These are phyloP conservation scores for Nyleta sp. DNA, from an alignment of 2,888 invertebrate genomes.

Conservation along the genomic window DNA sequence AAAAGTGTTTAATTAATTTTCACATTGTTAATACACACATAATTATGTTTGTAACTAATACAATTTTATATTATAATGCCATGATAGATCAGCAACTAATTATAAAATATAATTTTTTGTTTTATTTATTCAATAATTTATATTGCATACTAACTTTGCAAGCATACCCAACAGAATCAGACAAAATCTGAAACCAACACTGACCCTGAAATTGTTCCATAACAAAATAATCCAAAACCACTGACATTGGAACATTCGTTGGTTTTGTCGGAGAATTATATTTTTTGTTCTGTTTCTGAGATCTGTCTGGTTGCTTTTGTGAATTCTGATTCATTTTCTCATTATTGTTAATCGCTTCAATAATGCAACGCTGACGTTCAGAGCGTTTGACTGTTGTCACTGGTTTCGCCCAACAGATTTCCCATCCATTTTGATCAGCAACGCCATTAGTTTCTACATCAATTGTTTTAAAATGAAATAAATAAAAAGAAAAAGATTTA, in stretches of 20 bases:
- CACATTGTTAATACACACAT: too few relatives aligned
- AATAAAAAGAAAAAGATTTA: conserved; percentile 6
- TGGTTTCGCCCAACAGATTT: conserved; percentile 85
- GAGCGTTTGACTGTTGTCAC: conserved; percentile 79
- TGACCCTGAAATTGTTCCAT: conserved; percentile 68
- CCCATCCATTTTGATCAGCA: conserved; percentile 76
- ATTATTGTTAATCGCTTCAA: conserved; percentile 69
- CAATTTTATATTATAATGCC: too few relatives aligned
- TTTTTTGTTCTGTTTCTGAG: conserved; percentile 13
- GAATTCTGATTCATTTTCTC: neutral
- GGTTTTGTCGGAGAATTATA: too few relatives aligned
- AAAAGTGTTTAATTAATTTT: conserved; percentile 12
- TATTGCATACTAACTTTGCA: conserved; percentile 75
- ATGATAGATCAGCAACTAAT: too few relatives aligned
- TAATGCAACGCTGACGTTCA: conserved; percentile 76
- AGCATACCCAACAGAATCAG: conserved; percentile 63
- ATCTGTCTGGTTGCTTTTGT: too few relatives aligned
- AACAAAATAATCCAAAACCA: conserved; percentile 70
- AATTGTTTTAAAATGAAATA: too few relatives aligned
- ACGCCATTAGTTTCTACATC: conserved; percentile 70
- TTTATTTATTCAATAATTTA: too few relatives aligned
- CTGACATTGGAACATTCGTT: conserved; percentile 44
- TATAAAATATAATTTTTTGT: too few relatives aligned
- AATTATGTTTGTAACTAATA: too few relatives aligned
- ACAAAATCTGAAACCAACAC: conserved; percentile 71